Evolutionary conservation across 1,140 invertebrate genomes (phyloP), one percentile per base, ranked within the genome.

Genomic region (Batillaria attramentaria): DNA sequence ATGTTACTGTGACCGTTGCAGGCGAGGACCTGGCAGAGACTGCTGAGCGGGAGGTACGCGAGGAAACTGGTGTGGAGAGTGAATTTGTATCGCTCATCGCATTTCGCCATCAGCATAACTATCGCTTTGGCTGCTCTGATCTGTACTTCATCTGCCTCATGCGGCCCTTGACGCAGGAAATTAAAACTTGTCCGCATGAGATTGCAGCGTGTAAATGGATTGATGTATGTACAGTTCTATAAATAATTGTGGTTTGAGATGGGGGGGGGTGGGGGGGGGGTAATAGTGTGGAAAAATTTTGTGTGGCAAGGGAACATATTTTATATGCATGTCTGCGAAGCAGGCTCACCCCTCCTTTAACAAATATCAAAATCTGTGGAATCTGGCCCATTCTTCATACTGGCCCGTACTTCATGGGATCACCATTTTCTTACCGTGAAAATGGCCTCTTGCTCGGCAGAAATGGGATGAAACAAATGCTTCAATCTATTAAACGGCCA

Each of bases 61-160:
- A 98, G 92, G 97, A 98, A 91, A 98, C 97, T 1, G 95, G 96
- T 62, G 93, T 98, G 62, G 87, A 93, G 70, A 92, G 94, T 2
- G 92, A 94, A 78, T 98, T 97, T 89, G 90, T 93, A 66, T 95
- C 94, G 39, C 84, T 98, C 16, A 87, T 98, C 18, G 93, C 94
- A 65, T 94, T 97, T 79, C 92, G 96, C 81, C 96, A 98, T 87
- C 84, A 89, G 50, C 91, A 92, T 77, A 85, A 91, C 57, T 93
- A 93, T 83, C 93, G 93, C 85, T 97, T 95, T 89, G 94, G 93
- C 8, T 97, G 96, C 87, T 96, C 95, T 1, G 96, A 97, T 88
- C 94, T 97, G 69, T 98, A 97, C 86, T 93, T 95, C 62, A 92
- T 97, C 1, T 93, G 95, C 6, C 93, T 93, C 81, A 91, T 97